phyloP scores from a whole-genome alignment of 2,888 invertebrate species.

The Sminthurinus aureus region DNA sequence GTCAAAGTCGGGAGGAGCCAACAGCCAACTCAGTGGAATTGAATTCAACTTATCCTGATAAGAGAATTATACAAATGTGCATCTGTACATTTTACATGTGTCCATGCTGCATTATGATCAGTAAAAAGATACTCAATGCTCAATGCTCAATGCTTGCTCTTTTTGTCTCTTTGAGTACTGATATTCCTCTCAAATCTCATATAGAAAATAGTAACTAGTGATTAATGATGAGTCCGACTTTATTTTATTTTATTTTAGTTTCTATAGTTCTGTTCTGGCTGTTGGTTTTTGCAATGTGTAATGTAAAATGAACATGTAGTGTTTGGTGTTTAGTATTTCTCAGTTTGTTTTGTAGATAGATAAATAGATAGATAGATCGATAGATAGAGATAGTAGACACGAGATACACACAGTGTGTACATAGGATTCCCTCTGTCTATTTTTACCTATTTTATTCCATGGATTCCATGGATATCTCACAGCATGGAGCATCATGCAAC shows the following conservation, averaged over 20 bases:
- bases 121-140: neutral
- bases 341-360: slow-evolving; percentile 12
- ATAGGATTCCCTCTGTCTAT: neutral
- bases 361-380: neutral
- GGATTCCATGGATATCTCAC: neutral
- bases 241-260: neutral
- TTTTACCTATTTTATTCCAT: neutral
- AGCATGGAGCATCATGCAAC: too few relatives aligned
- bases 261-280: neutral
- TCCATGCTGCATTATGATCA: neutral
- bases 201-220: slow-evolving; percentile 24
- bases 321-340: slow-evolving; percentile 28
- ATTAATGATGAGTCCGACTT: slow-evolving; percentile 46
- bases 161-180: too few relatives aligned
- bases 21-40: neutral
- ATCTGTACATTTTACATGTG: neutral
- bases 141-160: too few relatives aligned
- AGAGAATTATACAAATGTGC: neutral
- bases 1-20: too few relatives aligned
- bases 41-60: slow-evolving; percentile 30
- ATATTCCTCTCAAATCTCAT: too few relatives aligned
- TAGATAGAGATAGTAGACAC: neutral
- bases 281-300: slow-evolving; percentile 46
- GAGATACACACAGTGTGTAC: neutral
- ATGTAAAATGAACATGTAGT: slow-evolving; percentile 6